Evolutionary conservation across 2,888 invertebrate species (phyloP).

Genomic region (Dryocosmus kuriphilus): DNA sequence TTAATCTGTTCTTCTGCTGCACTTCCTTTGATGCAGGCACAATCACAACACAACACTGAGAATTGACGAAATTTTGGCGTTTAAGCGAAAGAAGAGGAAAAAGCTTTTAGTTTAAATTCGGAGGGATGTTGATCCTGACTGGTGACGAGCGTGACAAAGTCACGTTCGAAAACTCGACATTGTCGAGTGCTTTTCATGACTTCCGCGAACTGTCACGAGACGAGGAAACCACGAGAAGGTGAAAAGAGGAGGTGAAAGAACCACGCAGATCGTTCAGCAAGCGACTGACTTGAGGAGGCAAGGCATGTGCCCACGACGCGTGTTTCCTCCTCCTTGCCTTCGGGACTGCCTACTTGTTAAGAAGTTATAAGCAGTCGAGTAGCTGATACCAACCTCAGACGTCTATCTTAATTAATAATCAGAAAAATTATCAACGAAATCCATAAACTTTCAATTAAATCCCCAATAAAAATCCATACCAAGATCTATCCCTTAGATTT

Average conservation of each 20-base stretch:
- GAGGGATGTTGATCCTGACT: constrained; percentile 18
- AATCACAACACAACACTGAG: constrained; percentile 14
- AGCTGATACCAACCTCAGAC: not conserved
- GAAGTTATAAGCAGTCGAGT: constrained; percentile 16
- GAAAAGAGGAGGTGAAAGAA: constrained; percentile 43
- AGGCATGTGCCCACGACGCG: constrained; percentile 65
- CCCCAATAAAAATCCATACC: not conserved
- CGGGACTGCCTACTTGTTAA: constrained; percentile 56
- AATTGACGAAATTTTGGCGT: not conserved
- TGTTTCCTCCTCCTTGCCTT: constrained; percentile 62
- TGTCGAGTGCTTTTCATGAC: constrained; percentile 22
- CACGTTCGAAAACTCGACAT: constrained; percentile 30
- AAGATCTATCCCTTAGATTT: not conserved
- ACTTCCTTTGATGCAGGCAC: not conserved
- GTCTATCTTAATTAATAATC: not conserved
- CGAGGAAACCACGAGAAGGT: constrained; percentile 22
- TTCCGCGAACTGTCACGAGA: constrained; percentile 37
- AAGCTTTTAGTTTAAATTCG: not conserved
- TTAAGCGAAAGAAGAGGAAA: not conserved
- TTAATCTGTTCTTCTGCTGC: not conserved
- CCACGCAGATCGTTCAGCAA: constrained; percentile 58
- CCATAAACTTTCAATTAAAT: not conserved
- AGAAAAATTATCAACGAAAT: not conserved
- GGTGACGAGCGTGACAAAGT: constrained; percentile 18
- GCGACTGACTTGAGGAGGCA: constrained; percentile 60